Percentiles rank a stretch among this genome's conserved stretches.
Conservation (phyloP, 1,140 invertebrate species). For the Dreissena polymorpha region DNA sequence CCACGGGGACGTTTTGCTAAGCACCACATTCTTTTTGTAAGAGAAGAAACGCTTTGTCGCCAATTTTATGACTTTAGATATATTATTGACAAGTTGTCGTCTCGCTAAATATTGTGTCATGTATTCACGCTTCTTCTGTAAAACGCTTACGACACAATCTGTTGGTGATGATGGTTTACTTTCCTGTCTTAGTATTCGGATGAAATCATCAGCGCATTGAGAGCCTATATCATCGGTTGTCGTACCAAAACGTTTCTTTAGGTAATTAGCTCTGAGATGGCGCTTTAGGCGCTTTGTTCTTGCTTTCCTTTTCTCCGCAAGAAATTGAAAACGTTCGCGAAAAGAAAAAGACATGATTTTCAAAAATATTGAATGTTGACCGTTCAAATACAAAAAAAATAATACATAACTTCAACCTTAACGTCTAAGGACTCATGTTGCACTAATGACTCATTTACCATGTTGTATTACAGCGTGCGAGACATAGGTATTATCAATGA, state of each 20-base stretch:
- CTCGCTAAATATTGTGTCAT: not conserved
- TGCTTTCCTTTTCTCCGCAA: not conserved
- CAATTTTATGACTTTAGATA: not conserved
- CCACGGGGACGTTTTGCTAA: not conserved
- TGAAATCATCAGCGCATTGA: constrained; percentile 3
- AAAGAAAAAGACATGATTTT: not conserved
- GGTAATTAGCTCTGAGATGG: not conserved
- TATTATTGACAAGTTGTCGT: constrained; percentile 9
- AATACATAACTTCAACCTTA: no score
- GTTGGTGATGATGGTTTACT: no score
- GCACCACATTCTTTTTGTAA: not conserved
- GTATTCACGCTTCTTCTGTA: constrained; percentile 21
- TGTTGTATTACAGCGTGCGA: constrained; percentile 24
- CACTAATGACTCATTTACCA: not conserved
- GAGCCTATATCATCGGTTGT: not conserved
- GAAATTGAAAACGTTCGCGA: not conserved
- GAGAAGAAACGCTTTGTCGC: not conserved
- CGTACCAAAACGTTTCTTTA: not conserved
- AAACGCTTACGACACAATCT: not conserved
- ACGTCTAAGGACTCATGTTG: no score
- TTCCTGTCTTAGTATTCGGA: not conserved
- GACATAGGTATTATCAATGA: constrained; percentile 20
- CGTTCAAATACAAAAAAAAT: no score
- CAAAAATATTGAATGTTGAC: no score
- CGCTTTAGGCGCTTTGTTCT: not conserved